Evolutionary conservation across 2,797 vertebrate species (phyloP), one percentile per base, ranked within the genome.

Genomic region (Etheostoma nigrum): DNA sequence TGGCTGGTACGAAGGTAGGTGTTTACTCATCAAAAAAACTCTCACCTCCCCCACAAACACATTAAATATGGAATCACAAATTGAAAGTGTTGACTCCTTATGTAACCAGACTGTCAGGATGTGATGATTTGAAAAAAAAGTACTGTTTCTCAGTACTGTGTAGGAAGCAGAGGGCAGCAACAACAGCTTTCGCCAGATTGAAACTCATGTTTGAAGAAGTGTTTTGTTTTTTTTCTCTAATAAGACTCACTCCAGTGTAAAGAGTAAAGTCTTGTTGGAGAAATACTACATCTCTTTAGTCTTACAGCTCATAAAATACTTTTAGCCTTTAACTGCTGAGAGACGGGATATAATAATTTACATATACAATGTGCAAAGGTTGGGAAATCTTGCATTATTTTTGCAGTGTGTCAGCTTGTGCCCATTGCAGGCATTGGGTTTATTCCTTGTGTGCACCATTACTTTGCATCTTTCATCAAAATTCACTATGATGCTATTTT

Each of bases 41-140:
- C 81, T 90, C 90, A 90, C 91, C 88, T 88, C 92, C 92, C 84
- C 92, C 91, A 88, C 89, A 92, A 89, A 89, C 87, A 90, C 91
- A 90, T 92, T 91, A 89, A 92, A 93, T 91, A 92, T 88, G 90
- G 87, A 91, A 92, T 83, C 77, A 72, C 79, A 93, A 88, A 90
- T 91, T 91, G 81, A 91, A 91, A 87, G 79, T 86, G 65, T 70
- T 81, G 87, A 74, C 81, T 89, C 65, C 78, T 92, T 93, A 92
- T 88, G 90, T 82, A 92, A 92, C 84, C 82, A 89, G 86, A 71
- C 89, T 82, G 84, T 83, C 81, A 79, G 71, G 82, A 86, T 85
- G 77, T 72, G 81, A 73, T 87, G 83, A 87, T 86, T 76, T 85
- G 76, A 87, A 87, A 84, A 87, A 86, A 91, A 92, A 79, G 82